Conservation (phyloP, 2,797 vertebrate genomes). For the Nyctalus aviator region DNA sequence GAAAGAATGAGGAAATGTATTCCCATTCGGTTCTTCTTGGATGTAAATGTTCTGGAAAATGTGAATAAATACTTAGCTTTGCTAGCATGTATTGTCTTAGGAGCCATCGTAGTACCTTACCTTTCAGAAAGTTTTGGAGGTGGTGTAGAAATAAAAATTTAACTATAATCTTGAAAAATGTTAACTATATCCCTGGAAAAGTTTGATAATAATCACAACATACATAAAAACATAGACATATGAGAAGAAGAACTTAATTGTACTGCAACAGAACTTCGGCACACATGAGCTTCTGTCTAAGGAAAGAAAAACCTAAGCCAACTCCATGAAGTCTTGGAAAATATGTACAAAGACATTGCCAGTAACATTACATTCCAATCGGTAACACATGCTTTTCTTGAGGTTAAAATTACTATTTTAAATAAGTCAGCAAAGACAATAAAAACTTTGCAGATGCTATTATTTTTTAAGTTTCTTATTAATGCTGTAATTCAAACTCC, state of each 20-base stretch:
- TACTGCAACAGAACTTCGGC: neutral
- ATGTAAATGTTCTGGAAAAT: slow-evolving; percentile 16
- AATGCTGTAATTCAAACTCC: neutral
- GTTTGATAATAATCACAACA: slow-evolving; percentile 26
- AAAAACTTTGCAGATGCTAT: slow-evolving; percentile 36
- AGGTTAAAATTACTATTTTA: slow-evolving; percentile 50
- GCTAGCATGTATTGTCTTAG: neutral
- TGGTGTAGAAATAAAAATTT: neutral
- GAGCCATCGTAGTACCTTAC: neutral
- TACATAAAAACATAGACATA: neutral
- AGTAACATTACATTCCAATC: slow-evolving; percentile 19
- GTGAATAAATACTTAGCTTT: neutral
- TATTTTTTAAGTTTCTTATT: slow-evolving; percentile 15
- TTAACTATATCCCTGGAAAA: neutral
- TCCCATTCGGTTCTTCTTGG: neutral
- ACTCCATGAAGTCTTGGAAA: slow-evolving; percentile 45
- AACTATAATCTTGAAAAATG: neutral
- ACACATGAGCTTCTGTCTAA: neutral
- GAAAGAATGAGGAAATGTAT: neutral
- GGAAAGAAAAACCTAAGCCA: slow-evolving; percentile 26
- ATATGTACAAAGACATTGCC: neutral
- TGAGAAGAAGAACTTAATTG: neutral
- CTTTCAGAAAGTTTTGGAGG: neutral
- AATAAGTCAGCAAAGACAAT: slow-evolving; percentile 57
- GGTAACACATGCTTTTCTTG: slow-evolving; percentile 62